phyloP scores from a whole-genome alignment of 2,113 vertebrate genomes.

The Marcusenius ussheri region DNA sequence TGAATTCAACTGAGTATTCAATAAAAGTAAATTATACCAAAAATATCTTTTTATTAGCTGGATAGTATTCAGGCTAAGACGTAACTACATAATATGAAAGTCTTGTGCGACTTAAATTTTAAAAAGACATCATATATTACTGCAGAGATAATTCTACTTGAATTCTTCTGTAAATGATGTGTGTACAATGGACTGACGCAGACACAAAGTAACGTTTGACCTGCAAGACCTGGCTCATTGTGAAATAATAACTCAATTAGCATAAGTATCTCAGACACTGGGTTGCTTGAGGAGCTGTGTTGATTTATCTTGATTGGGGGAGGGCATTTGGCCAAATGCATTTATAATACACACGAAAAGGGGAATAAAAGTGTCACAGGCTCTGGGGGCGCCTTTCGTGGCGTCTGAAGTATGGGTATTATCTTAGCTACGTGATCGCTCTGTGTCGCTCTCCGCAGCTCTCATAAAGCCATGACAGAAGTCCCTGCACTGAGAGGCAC shows the following conservation, averaged over 20 bases:
- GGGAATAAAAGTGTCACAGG: neutral
- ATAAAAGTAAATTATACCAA: neutral
- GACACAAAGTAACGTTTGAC: neutral
- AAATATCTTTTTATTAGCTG: neutral
- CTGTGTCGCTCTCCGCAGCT: neutral
- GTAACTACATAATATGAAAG: neutral
- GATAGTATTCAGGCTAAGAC: neutral
- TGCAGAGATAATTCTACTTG: neutral
- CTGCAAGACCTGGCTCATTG: neutral
- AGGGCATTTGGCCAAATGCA: constrained; percentile 3
- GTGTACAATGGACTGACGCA: neutral
- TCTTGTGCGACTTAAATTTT: neutral
- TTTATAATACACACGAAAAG: neutral
- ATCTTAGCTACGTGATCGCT: neutral
- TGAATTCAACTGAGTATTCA: neutral
- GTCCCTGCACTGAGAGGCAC: neutral
- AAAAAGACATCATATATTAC: neutral
- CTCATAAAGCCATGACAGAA: neutral
- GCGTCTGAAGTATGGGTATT: neutral
- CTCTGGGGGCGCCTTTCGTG: neutral
- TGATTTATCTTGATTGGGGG: constrained; percentile 11
- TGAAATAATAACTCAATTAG: constrained; percentile 6
- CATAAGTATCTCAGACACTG: neutral
- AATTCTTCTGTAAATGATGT: neutral
- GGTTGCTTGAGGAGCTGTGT: constrained; percentile 2